Base-by-base conservation (phyloP, 2,113 vertebrate species). In the Pongo pygmaeus region DNA sequence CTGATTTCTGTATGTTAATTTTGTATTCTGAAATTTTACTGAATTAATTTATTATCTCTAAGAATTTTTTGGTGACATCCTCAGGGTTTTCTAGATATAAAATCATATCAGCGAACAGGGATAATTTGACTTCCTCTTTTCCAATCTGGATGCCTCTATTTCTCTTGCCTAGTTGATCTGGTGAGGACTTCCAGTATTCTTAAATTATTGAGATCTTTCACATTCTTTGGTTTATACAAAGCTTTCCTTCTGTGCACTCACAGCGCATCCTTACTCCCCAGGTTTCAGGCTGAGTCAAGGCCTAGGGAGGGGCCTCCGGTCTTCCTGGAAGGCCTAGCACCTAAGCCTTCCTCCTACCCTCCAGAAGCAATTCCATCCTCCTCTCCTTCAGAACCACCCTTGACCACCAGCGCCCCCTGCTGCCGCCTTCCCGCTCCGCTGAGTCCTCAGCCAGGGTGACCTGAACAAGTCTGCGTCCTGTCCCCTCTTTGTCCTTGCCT, bases 391-490 rank as follows among this genome's bases (percentile, higher is more conserved):
- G 61, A 64, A 64, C 12, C 61, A 59, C 8, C 22, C 57, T 10
- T 13, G 61, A 64, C 25, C 61, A 32, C 67, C 32, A 69, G 91
- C 35, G 5, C 88, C 88, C 12, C 35, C 75, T 89, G 72, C 7
- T 1, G 25, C 40, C 6, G 0, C 5, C 8, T 27, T 20, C 1
- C 52, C 70, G 8, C 46, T 77, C 38, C 32, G 8, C 7, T 38
- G 67, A 14, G 46, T 32, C 48, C 74, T 87, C 80, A 52, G 20
- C 72, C 35, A 3, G 25, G 9, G 12, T 5, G 20, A 43, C 16
- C 4, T 40, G 25, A 13, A 27, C 59, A 50, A 27, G 8, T 20
- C 43, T 43, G 2, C 27, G 3, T 27, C 25, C 46, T 13, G 7
- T 38, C 13, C 32, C 46, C 5, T 9, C 12, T 5, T 14, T 80